phyloP scores from a whole-genome alignment of 2,888 invertebrate species.

The Drosophila rellima region DNA sequence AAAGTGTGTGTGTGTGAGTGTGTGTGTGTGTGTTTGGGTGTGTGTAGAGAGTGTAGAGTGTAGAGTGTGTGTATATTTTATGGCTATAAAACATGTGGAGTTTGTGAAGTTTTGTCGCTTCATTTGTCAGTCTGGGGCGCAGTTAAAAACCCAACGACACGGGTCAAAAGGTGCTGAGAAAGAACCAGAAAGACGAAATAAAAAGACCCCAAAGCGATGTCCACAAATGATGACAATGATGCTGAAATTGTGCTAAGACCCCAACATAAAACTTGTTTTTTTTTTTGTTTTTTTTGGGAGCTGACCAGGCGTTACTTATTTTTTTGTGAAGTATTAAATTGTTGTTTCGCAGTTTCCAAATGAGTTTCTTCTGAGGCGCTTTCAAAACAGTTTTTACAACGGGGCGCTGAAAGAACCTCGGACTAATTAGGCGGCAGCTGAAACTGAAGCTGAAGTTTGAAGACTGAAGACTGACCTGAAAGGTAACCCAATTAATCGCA shows the following conservation, averaged over 20 bases:
- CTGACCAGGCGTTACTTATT: slow-evolving; percentile 16
- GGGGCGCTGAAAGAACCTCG: slow-evolving; percentile 18
- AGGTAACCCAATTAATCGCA: slow-evolving; percentile 53
- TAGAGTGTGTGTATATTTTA: slow-evolving; percentile 57
- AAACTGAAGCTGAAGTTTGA: slow-evolving; percentile 13
- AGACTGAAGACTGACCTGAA: slow-evolving; percentile 18
- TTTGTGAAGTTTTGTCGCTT: slow-evolving; percentile 33
- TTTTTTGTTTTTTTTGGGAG: slow-evolving; percentile 38
- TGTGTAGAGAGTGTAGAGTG: slow-evolving; percentile 16
- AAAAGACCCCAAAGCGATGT: slow-evolving; percentile 23
- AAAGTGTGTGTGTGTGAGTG: slow-evolving; percentile 30
- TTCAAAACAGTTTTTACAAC: slow-evolving; percentile 19
- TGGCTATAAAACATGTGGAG: slow-evolving; percentile 65
- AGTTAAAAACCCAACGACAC: slow-evolving; percentile 51
- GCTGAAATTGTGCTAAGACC: slow-evolving; percentile 45
- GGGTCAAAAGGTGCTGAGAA: slow-evolving; percentile 81
- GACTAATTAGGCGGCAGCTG: slow-evolving; percentile 59
- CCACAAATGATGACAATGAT: slow-evolving; percentile 44
- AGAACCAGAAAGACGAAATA: slow-evolving; percentile 55
- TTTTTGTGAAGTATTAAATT: slow-evolving; percentile 23
- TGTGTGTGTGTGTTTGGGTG: slow-evolving; percentile 16
- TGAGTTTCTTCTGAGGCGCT: slow-evolving; percentile 12
- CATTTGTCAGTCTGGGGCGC: slow-evolving; percentile 59
- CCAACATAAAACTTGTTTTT: slow-evolving; percentile 59
- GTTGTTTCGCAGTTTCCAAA: slow-evolving; percentile 22